Conservation (phyloP, 2,888 invertebrate genomes). For the Nipponacmea schrenckii region DNA sequence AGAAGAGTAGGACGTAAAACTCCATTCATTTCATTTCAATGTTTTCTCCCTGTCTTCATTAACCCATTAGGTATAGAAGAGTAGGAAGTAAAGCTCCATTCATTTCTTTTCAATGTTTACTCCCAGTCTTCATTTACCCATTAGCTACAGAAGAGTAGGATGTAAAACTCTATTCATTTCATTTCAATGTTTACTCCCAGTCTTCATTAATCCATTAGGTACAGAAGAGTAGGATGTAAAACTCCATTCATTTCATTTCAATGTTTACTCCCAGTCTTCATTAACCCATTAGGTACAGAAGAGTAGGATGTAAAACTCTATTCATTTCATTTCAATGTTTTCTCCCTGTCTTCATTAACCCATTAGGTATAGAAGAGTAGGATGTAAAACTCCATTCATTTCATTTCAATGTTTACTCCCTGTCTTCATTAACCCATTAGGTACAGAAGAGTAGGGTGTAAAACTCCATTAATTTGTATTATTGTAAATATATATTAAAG, state of each 20-base stretch:
- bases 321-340: not conserved
- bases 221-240: not conserved
- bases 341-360: too few species aligned
- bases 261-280: too few species aligned
- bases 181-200: too few species aligned
- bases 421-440: too few species aligned
- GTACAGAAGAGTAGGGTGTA: not conserved
- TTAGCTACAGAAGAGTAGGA: not conserved
- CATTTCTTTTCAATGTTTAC: not conserved
- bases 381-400: not conserved
- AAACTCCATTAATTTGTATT: not conserved
- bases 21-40: not conserved
- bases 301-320: not conserved
- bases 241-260: not conserved
- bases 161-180: not conserved
- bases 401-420: too few species aligned
- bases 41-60: too few species aligned
- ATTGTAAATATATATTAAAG: too few species aligned
- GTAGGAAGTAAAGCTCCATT: not conserved
- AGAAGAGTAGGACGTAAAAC: not conserved
- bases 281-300: not conserved
- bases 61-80: not conserved
- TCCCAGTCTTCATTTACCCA: too few species aligned
- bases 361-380: not conserved
- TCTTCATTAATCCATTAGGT: too few species aligned